phyloP scores from a whole-genome alignment of 2,113 vertebrate genomes.

The human region GRCh38 chr19:30424001-30424500 shows the following conservation, averaged over 20 bases:
- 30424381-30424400: background rate
- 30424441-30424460: background rate
- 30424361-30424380: background rate
- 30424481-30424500: too few relatives aligned
- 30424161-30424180: fast-evolving
- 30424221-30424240: fast-evolving
- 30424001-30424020: fast-evolving
- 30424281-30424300: background rate
- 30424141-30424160: background rate
- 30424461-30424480: too few relatives aligned
- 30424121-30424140: background rate
- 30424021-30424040: background rate
- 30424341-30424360: too few relatives aligned
- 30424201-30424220: too few relatives aligned
- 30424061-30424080: background rate
- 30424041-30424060: fast-evolving
- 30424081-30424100: background rate
- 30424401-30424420: fast-evolving
- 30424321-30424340: background rate
- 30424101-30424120: background rate
- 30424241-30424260: background rate
- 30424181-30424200: fast-evolving
- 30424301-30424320: background rate
- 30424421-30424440: background rate
- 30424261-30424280: too few relatives aligned